Percentiles rank a stretch among this genome's conserved stretches.
phyloP scores from a whole-genome alignment of 2,888 invertebrate genomes.

The Aphidius colemani region DNA sequence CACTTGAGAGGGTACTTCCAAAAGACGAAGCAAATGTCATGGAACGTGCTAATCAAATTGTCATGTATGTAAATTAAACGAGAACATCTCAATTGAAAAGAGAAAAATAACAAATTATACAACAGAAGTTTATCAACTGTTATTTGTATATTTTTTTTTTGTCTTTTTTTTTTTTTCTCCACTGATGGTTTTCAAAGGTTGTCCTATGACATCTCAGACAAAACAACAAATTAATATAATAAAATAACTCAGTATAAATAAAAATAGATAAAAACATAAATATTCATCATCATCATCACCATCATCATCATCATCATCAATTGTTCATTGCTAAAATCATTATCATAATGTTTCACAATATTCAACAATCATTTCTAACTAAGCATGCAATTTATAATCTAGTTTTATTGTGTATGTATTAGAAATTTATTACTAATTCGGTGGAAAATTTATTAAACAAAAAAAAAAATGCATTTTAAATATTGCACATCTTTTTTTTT shows the following conservation, averaged over 20 bases:
- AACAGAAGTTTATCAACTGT: slow-evolving; percentile 3
- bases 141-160: slow-evolving; percentile 2
- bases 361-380: neutral
- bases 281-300: neutral
- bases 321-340: neutral
- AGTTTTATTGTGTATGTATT: slow-evolving; percentile 18
- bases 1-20: slow-evolving; percentile 67
- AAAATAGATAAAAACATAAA: neutral
- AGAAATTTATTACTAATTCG: slow-evolving; percentile 14
- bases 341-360: neutral
- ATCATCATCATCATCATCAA: neutral
- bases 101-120: neutral
- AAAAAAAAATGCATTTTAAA: neutral
- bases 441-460: neutral
- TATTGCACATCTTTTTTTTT: slow-evolving; percentile 23
- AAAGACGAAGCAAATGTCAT: slow-evolving; percentile 80
- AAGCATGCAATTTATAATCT: slow-evolving; percentile 20
- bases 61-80: slow-evolving; percentile 72
- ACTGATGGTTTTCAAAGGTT: neutral
- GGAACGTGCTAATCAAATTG: slow-evolving; percentile 85
- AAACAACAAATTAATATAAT: too few relatives aligned
- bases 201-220: too few relatives aligned
- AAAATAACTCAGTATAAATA: neutral
- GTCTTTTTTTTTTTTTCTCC: slow-evolving; percentile 5
- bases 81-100: slow-evolving; percentile 4